A percentile compares a stretch with the other conserved stretches of the same genome.
Evolutionary conservation across 2,888 invertebrate genomes (phyloP).

Genomic region (Amiota mariae): DNA sequence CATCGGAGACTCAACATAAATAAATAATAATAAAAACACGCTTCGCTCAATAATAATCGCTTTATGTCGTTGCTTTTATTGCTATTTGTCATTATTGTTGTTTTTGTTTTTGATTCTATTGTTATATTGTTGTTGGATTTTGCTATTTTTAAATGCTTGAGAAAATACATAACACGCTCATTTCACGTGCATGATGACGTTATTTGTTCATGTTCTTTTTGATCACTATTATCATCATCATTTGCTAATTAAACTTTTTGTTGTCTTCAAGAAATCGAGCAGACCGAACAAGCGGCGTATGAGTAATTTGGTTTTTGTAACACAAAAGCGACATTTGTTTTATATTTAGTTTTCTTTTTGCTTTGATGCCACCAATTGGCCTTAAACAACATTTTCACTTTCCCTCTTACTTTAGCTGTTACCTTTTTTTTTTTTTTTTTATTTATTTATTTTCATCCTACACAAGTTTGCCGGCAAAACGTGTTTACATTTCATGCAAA

Average conservation of each 20-base stretch:
- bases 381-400: constrained; percentile 19
- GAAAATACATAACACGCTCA: constrained; percentile 46
- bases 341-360: not conserved
- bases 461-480: constrained; percentile 23
- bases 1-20: no score
- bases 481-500: constrained; percentile 42
- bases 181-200: constrained; percentile 54
- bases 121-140: constrained; percentile 18
- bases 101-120: constrained; percentile 9
- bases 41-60: no score
- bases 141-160: constrained; percentile 49
- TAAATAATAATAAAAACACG: no score
- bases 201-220: no score
- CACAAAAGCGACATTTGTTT: not conserved
- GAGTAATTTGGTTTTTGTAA: constrained; percentile 44
- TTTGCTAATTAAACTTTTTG: no score
- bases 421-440: not conserved
- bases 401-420: not conserved
- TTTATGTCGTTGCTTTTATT: no score
- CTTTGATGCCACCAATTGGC: not conserved
- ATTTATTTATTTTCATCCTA: constrained; percentile 5
- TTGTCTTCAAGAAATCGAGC: no score
- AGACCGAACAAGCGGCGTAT: constrained; percentile 47
- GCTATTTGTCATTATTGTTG: not conserved
- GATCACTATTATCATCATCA: no score